Evolutionary conservation across 2,113 vertebrate species (phyloP), one percentile per base, ranked within the genome.

Genomic region (Saguinus imperator): DNA sequence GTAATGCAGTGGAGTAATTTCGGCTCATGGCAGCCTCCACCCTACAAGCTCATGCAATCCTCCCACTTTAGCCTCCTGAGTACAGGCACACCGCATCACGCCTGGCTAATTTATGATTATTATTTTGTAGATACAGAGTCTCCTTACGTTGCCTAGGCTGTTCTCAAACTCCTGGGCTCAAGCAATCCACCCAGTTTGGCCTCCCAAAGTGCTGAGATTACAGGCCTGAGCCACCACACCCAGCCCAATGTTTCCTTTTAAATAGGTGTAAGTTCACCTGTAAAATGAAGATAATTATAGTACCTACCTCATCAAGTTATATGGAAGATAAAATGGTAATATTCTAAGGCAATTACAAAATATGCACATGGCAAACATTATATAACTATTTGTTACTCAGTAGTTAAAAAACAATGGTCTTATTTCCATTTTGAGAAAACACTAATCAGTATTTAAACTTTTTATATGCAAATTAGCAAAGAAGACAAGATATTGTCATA

Each of bases 391-490:
- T 94, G 40, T 81, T 89, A 64, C 85, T 95, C 32, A 52, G 40
- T n/a, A 89, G 83, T 94, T 83, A 87, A 43, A 89, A 96, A 91
- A 85, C 43, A 92, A 83, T 58, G 3, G 20, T 48, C 17, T 6
- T 83, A 48, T 48, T 91, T 72, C 21, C 79, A 94, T 89, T 93
- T 73, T 82, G 29, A 85, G 76, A 57, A 95, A 91, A 76, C 3
- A 13, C 6, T 87, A 83, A 89, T 95, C 45, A 81, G 20, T 73
- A 57, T 91, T 92, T 92, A 77, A 94, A 93, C 48, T 95, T 91
- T 81, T 87, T 73, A 92, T 55, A 92, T 61, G 68, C 48, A 95
- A 95, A 81, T 89, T 86, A 94, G 29, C 12, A 84, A 93, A 82
- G 68, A 82, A 81, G 37, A 10, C 27, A 96, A 55, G 27, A 35